Evolutionary conservation across 1,140 invertebrate genomes (phyloP).

Genomic region (Dendroctonus valens): DNA sequence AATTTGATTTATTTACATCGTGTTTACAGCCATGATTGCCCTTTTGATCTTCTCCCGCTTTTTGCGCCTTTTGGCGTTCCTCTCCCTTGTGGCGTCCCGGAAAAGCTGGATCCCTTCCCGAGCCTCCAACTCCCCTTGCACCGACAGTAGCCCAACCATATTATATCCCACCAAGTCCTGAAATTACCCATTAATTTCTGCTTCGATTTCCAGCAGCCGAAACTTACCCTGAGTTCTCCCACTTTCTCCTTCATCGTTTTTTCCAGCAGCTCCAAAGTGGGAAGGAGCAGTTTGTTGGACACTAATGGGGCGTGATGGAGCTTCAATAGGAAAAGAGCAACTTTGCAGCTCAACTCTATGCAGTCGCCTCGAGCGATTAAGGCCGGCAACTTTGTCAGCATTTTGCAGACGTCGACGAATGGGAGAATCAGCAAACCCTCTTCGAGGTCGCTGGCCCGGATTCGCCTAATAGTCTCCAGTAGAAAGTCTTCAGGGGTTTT

Average conservation of each 20-base stretch:
- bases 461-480: slow-evolving; percentile 72
- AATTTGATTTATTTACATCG: slow-evolving; percentile 1
- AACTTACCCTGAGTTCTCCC: slow-evolving; percentile 61
- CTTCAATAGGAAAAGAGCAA: slow-evolving; percentile 77
- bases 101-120: slow-evolving; percentile 81
- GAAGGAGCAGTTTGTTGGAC: slow-evolving; percentile 65
- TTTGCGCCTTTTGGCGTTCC: slow-evolving; percentile 66
- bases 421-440: slow-evolving; percentile 84
- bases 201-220: not conserved
- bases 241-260: slow-evolving; percentile 59
- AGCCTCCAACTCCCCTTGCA: slow-evolving; percentile 77
- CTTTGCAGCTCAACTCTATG: slow-evolving; percentile 72
- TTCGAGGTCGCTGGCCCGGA: slow-evolving; percentile 85
- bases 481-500: slow-evolving; percentile 76
- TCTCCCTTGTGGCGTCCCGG: slow-evolving; percentile 69
- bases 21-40: slow-evolving; percentile 54
- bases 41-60: slow-evolving; percentile 71
- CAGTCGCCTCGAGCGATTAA: slow-evolving; percentile 67
- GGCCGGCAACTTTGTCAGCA: slow-evolving; percentile 70
- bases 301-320: slow-evolving; percentile 84
- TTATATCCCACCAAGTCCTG: slow-evolving; percentile 88
- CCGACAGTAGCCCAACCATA: slow-evolving; percentile 74
- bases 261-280: slow-evolving; percentile 68
- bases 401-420: slow-evolving; percentile 75
- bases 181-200: slow-evolving; percentile 2